phyloP scores from a whole-genome alignment of 2,113 vertebrate genomes.

The Leuciscus idus region DNA sequence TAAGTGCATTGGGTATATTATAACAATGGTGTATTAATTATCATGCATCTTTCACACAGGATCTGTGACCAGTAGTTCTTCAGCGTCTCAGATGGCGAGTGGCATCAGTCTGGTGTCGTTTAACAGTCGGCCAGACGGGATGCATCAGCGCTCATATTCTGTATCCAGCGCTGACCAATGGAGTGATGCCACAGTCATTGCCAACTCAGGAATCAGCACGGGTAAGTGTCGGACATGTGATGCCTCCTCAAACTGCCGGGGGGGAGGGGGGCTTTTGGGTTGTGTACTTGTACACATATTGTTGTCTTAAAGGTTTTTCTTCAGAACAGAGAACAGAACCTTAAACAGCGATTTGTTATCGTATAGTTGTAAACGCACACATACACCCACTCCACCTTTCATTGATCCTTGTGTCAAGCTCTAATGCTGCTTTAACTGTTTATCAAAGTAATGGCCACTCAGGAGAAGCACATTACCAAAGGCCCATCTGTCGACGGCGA shows the following conservation, averaged over 20 bases:
- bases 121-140: conserved; percentile 88
- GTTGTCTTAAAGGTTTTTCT: neutral
- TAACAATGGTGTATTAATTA: neutral
- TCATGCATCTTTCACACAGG: conserved; percentile 69
- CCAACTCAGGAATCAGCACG: conserved; percentile 95
- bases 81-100: conserved; percentile 89
- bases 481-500: conserved; percentile 56
- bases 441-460: conserved; percentile 79
- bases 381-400: conserved; percentile 63
- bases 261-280: neutral
- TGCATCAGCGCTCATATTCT: conserved; percentile 97
- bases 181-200: conserved; percentile 93
- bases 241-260: neutral
- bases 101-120: conserved; percentile 92
- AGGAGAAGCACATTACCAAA: conserved; percentile 71
- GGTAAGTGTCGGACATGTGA: conserved; percentile 74
- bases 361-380: neutral
- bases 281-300: neutral
- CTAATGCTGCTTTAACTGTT: conserved; percentile 82
- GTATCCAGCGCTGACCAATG: conserved; percentile 99
- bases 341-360: conserved; percentile 11
- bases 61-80: conserved; percentile 87
- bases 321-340: neutral
- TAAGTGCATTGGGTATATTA: neutral
- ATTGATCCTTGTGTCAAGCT: conserved; percentile 82